These are phyloP conservation scores for Gastrophryne carolinensis DNA, from an alignment of 2,797 vertebrate genomes.

Conservation along the genomic window DNA sequence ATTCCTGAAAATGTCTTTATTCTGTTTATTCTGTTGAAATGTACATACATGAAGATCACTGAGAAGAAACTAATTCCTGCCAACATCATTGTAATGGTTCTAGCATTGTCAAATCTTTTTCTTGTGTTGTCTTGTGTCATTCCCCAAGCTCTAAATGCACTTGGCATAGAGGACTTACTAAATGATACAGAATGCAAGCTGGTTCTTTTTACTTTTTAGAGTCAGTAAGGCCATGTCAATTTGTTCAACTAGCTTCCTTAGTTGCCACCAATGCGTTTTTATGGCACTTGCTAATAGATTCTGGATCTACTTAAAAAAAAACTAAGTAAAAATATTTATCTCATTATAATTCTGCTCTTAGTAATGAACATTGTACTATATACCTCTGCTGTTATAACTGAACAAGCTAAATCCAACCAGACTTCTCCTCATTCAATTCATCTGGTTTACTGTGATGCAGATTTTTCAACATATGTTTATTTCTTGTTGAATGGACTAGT, in stretches of 20 bases:
- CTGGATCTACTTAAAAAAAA: constrained; percentile 34
- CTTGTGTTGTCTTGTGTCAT: constrained; percentile 41
- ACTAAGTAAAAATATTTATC: constrained; percentile 8
- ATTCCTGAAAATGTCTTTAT: constrained; percentile 45
- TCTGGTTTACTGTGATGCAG: constrained; percentile 30
- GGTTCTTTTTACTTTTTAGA: constrained; percentile 26
- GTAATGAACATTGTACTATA: constrained; percentile 18
- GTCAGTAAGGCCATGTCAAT: constrained; percentile 46
- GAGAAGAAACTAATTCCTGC: constrained; percentile 26
- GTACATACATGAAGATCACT: neutral
- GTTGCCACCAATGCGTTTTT: constrained; percentile 43
- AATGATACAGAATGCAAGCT: constrained; percentile 41
- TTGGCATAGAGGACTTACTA: constrained; percentile 34
- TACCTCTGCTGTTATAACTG: constrained; percentile 13
- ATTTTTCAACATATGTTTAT: constrained; percentile 26
- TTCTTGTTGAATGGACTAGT: constrained; percentile 21
- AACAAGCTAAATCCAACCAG: neutral
- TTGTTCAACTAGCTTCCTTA: constrained; percentile 37
- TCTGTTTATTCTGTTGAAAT: constrained; percentile 37
- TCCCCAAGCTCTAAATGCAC: constrained; percentile 29
- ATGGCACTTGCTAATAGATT: constrained; percentile 19
- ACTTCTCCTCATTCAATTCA: constrained; percentile 27
- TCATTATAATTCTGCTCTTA: constrained; percentile 4
- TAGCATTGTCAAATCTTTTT: constrained; percentile 32
- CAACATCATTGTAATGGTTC: constrained; percentile 21